Evolutionary conservation across 2,797 vertebrate species (phyloP).

Genomic region (Chaenodraco wilsoni): DNA sequence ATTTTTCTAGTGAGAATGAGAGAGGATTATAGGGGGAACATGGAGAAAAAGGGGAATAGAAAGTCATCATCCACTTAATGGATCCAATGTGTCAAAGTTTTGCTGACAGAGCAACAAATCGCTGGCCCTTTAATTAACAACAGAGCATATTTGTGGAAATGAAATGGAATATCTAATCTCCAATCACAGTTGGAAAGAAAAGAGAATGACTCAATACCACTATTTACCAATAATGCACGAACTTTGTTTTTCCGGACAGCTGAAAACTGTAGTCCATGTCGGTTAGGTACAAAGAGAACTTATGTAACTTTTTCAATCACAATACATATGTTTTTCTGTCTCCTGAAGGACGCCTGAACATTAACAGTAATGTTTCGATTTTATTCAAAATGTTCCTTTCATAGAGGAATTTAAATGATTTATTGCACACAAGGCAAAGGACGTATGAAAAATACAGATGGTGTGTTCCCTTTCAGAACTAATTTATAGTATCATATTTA

Average conservation of each 20-base stretch:
- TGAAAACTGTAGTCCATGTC: conserved; percentile 33
- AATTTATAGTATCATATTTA: conserved; percentile 13
- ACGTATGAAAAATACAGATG: conserved; percentile 2
- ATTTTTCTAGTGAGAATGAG: conserved; percentile 12
- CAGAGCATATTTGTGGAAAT: conserved; percentile 64
- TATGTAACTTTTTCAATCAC: neutral
- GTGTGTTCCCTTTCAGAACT: conserved; percentile 9
- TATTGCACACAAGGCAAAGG: neutral
- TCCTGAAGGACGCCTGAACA: neutral
- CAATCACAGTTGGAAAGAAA: conserved; percentile 63
- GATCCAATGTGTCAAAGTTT: conserved; percentile 48
- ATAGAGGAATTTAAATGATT: conserved; percentile 16
- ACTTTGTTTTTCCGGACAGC: conserved; percentile 43
- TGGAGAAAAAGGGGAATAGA: conserved; percentile 15
- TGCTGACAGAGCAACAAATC: conserved; percentile 60
- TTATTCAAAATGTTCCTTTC: neutral
- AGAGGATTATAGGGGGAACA: conserved; percentile 2
- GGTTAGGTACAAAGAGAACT: conserved; percentile 35
- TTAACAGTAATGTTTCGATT: neutral
- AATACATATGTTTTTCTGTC: conserved; percentile 17
- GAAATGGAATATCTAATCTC: conserved; percentile 66
- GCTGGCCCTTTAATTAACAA: conserved; percentile 63
- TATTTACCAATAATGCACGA: conserved; percentile 65
- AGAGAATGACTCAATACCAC: conserved; percentile 61
- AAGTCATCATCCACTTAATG: conserved; percentile 44